Evolutionary conservation across 2,113 vertebrate species (phyloP).

Genomic region (Gymnobelideus leadbeateri): DNA sequence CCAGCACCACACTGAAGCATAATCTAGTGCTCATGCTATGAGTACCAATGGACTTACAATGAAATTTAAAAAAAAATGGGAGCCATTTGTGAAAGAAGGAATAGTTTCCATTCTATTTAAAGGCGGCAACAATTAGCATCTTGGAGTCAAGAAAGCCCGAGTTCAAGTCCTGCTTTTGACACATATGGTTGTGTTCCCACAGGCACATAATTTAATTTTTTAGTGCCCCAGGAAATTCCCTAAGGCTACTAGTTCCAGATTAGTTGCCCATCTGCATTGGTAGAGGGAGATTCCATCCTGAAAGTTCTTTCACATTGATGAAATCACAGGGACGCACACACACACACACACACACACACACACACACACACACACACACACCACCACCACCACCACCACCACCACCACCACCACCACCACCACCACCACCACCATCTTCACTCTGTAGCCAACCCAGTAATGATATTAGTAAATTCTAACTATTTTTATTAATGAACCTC

Average conservation of each 20-base stretch:
- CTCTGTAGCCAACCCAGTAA: not conserved
- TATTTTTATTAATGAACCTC: not conserved
- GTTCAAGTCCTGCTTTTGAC: not conserved
- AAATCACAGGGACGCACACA: not conserved
- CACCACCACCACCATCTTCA: not conserved
- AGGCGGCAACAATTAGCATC: not conserved
- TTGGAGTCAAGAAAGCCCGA: not conserved
- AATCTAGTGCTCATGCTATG: not conserved
- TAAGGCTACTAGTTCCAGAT: not conserved
- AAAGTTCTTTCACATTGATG: not conserved
- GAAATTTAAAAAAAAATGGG: not conserved
- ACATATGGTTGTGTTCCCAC: not conserved
- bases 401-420: too few relatives aligned
- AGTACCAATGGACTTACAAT: not conserved
- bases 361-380: too few relatives aligned
- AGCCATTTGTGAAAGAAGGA: not conserved
- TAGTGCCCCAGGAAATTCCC: not conserved
- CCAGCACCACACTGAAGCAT: fast-evolving
- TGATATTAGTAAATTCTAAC: not conserved
- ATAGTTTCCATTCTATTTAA: not conserved
- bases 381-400: too few relatives aligned
- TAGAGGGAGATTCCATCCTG: not conserved
- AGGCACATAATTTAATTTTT: not conserved
- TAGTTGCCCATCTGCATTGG: not conserved
- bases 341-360: too few relatives aligned